phyloP scores from a whole-genome alignment of 2,797 vertebrate genomes.

The Ceryle rudis region DNA sequence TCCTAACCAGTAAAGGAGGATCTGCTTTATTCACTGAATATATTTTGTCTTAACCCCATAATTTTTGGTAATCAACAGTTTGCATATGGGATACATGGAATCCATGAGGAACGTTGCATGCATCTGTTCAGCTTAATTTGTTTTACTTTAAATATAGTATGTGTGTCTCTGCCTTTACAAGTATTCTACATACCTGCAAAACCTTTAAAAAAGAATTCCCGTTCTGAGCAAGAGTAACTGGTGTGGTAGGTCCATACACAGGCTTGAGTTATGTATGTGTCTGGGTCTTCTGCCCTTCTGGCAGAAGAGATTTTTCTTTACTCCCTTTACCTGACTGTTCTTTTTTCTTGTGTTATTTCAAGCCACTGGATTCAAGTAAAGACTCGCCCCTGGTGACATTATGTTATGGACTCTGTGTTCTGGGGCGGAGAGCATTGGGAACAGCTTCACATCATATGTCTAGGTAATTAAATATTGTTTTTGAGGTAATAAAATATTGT shows the following conservation, averaged over 20 bases:
- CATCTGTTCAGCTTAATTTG: background rate
- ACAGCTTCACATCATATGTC: conserved; percentile 99
- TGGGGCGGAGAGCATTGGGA: conserved; percentile 95
- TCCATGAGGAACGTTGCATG: background rate
- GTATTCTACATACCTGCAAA: background rate
- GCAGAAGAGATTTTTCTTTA: background rate
- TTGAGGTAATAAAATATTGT: conserved; percentile 81
- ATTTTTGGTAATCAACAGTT: background rate
- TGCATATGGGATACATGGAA: background rate
- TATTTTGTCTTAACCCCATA: background rate
- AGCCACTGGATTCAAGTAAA: conserved; percentile 93
- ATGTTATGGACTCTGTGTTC: conserved; percentile 95
- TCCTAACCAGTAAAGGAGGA: background rate
- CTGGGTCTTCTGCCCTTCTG: background rate
- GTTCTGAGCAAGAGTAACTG: background rate
- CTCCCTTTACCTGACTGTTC: background rate
- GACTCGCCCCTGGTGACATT: conserved; percentile 93
- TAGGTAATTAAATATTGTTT: conserved; percentile 81
- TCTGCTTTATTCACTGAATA: background rate
- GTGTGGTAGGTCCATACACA: background rate
- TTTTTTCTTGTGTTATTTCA: background rate
- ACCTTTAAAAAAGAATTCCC: background rate
- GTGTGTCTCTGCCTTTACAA: background rate
- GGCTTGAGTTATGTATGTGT: background rate
- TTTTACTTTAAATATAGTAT: background rate